Evolutionary conservation across 1,140 invertebrate genomes (phyloP), one percentile per base, ranked within the genome.

Genomic region (Solenopsis invicta): DNA sequence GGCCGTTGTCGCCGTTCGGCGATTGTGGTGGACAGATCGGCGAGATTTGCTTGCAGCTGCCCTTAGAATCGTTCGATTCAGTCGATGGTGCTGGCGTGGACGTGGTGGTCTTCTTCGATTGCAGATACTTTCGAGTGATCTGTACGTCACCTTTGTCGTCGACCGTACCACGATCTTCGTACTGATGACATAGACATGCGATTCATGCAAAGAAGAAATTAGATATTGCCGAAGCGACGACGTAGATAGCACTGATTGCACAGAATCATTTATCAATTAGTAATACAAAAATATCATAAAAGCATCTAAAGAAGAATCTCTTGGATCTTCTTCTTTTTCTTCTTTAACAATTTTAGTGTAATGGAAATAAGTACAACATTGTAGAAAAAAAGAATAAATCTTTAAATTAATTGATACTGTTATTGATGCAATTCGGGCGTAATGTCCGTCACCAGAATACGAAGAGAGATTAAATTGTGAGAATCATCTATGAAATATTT

Each of bases 111-210:
- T 75, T 84, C 45, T 84, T 84, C 16, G 21, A 9, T 5, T 48
- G 69, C 29, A 84, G 24, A 37, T 61, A 74, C 56, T 24, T 84
- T 18, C 80, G 80, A 4, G 56, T 48, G 13, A 84, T 84, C 41
- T 84, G 69, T 18, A 84, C 80, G 21, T 75, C 69, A 24, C 80
- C 80, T 24, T 84, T 84, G 48, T 48, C 37, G 13, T 84, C 54
- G n/a, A 84, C 80, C 21, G 13, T 50, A 54, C 80, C 80, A 13
- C 80, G 69, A 50, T 84, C 80, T 62, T 84, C 80, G 9, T 84
- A 84, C 80, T 84, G 12, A n/a, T 16, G 9, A 69, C 29, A 41
- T 2, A 4, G 13, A 84, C 13, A 48, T 61, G 52, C 67, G 37
- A 81, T 72, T 82, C 16, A 29, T 45, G n/a, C 12, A 1, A 21